A percentile compares a stretch with the other conserved stretches of the same genome.
phyloP scores from a whole-genome alignment of 2,888 invertebrate species.

The Ctenicera cuprea region DNA sequence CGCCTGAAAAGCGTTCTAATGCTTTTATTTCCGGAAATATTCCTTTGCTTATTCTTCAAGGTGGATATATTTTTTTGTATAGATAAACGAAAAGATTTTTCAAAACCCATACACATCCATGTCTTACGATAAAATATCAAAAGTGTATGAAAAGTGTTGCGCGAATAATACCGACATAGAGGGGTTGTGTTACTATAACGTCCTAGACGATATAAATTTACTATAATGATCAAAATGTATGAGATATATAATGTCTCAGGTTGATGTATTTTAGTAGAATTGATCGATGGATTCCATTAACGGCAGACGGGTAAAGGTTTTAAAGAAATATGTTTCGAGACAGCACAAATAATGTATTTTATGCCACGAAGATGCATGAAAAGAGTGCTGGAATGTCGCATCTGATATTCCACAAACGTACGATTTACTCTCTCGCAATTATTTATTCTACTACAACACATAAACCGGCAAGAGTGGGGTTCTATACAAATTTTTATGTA shows the following conservation, averaged over 20 bases:
- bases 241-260: conserved; percentile 58
- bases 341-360: conserved; percentile 59
- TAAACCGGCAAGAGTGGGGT: not conserved
- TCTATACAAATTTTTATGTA: conserved; percentile 21
- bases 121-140: not conserved
- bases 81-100: not conserved
- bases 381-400: conserved; percentile 30
- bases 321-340: conserved; percentile 59
- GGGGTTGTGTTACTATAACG: conserved; percentile 2
- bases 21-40: conserved; percentile 35
- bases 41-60: not conserved
- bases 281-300: conserved; percentile 64
- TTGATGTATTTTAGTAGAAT: conserved; percentile 62
- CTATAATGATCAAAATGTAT: conserved; percentile 38
- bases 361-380: conserved; percentile 42
- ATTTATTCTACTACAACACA: conserved; percentile 32
- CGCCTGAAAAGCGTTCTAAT: conserved; percentile 18
- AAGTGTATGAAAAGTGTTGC: too few relatives aligned
- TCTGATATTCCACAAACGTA: conserved; percentile 25
- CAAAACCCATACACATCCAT: not conserved
- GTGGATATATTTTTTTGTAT: conserved; percentile 5
- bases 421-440: conserved; percentile 30
- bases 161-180: not conserved
- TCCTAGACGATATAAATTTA: conserved; percentile 28
- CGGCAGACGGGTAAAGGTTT: conserved; percentile 58